Base-by-base conservation (phyloP, 1,140 invertebrate genomes). In the Gryllus bimaculatus region DNA sequence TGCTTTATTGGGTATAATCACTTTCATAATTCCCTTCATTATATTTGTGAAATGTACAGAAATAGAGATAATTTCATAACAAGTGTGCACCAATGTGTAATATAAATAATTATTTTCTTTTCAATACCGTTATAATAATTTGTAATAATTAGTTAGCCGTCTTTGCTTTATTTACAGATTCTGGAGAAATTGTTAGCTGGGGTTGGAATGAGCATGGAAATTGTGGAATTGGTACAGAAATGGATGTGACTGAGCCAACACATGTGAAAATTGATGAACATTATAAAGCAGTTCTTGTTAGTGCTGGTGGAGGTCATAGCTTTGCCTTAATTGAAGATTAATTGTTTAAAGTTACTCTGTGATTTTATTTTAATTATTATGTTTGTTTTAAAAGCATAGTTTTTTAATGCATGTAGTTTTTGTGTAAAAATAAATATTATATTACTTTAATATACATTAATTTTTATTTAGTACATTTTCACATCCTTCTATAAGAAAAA, bases 141-240 rank as follows among this genome's bases (percentile, higher is more conserved):
- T n/a, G 39, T 54, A n/a, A 54, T 48, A 48, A 21, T 20, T 21
- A 47, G 48, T 77, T 6, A 48, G 15, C 15, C 49, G 8, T 54
- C n/a, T 21, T 18, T 18, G 47, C n/a, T 77, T 0, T 75, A 10
- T 48, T 90, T 83, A 88, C 87, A 85, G 89, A 86, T 73, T 85
- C 89, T 80, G 89, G 90, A 21, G 85, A 87, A 74, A 82, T 95
- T 6, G 91, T 90, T 80, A 90, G 91, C n/a, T 96, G 94, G 94
- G 95, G 95, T 8, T 96, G 94, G 94, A 96, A 96, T 86, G 95
- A 96, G 82, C 95, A 96, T 86, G 92, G 93, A 39, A 95, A 94
- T 83, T 95, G 94, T 85, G 95, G 94, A 80, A 92, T 90, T 81
- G 91, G 91, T 66, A 85, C 87, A 76, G 90, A 87, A 26, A 87